phyloP scores from a whole-genome alignment of 2,113 vertebrate genomes.

The Sorex araneus region DNA sequence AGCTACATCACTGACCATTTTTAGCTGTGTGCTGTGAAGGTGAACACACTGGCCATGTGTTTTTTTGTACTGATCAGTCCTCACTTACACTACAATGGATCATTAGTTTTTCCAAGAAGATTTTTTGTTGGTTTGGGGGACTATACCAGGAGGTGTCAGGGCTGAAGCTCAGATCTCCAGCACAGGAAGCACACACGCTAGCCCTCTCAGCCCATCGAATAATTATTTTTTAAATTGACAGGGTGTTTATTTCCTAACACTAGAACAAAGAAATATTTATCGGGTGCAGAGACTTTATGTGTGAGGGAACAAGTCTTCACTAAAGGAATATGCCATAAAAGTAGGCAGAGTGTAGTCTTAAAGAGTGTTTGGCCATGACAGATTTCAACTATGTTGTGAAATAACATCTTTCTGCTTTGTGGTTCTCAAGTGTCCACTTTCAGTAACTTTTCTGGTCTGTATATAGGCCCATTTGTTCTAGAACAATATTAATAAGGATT shows the following conservation, averaged over 20 bases:
- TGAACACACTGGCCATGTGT: neutral
- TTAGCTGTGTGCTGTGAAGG: conserved; percentile 41
- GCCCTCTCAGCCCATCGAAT: no score
- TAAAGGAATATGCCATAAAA: neutral
- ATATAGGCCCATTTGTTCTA: neutral
- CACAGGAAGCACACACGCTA: no score
- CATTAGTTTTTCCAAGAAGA: conserved; percentile 15
- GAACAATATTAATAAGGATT: neutral
- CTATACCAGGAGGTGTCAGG: no score
- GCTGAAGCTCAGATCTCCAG: no score
- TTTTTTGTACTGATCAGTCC: conserved; percentile 10
- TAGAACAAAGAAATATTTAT: conserved; percentile 70
- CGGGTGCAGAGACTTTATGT: neutral
- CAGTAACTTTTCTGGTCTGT: neutral
- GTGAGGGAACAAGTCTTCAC: no score
- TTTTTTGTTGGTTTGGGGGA: no score
- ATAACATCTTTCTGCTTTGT: neutral
- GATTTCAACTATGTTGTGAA: neutral
- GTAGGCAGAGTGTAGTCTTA: conserved; percentile 40
- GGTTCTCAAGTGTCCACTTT: neutral
- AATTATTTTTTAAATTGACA: neutral
- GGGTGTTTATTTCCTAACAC: conserved; percentile 46
- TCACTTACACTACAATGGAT: conserved; percentile 31
- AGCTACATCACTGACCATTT: conserved; percentile 46
- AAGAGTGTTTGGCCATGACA: conserved; percentile 37